Evolutionary conservation across 2,113 vertebrate species (phyloP).

Genomic region (Proteles cristata): DNA sequence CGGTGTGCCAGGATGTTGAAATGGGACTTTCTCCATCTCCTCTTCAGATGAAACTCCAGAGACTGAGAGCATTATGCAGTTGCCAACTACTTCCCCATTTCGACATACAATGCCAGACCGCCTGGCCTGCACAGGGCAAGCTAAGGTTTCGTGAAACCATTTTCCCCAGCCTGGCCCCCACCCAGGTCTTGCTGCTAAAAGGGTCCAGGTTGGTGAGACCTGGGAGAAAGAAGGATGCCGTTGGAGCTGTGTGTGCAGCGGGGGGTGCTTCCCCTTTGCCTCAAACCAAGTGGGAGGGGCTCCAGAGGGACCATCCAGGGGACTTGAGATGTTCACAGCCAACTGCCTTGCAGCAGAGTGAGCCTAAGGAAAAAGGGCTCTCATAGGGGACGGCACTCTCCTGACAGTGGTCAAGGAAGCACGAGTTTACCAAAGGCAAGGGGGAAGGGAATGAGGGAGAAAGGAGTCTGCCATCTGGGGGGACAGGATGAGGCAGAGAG

Average conservation of each 20-base stretch:
- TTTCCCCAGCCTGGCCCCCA: neutral
- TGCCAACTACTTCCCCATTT: neutral
- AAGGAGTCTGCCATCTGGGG: neutral
- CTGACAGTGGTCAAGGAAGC: neutral
- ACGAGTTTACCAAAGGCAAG: neutral
- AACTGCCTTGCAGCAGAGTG: neutral
- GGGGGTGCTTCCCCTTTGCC: neutral
- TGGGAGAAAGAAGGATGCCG: neutral
- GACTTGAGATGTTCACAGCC: neutral
- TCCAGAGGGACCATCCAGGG: neutral
- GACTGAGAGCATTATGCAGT: neutral
- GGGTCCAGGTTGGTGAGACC: neutral
- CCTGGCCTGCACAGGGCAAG: neutral
- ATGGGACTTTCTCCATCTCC: neutral
- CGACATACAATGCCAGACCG: neutral
- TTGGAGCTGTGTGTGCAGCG: neutral
- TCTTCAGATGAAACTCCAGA: neutral
- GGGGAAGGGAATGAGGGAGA: no score
- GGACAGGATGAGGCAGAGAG: neutral
- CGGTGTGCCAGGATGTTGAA: neutral
- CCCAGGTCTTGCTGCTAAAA: neutral
- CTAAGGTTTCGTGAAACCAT: neutral
- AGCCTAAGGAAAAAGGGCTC: neutral
- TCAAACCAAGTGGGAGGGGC: neutral
- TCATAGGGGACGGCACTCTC: neutral